phyloP scores from a whole-genome alignment of 2,797 vertebrate genomes.

The Momotus momota region DNA sequence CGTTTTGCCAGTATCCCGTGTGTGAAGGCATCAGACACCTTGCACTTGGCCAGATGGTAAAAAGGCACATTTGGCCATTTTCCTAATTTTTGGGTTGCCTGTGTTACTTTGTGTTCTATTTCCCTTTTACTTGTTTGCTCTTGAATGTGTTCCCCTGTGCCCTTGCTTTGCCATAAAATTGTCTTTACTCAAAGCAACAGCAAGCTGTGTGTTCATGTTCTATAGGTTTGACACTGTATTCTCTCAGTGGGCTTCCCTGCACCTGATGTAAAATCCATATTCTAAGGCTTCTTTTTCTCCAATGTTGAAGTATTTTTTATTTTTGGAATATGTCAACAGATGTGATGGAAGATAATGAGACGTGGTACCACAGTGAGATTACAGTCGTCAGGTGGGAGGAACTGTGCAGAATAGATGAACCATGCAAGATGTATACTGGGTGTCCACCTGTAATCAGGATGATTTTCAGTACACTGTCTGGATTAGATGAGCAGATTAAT shows the following conservation, averaged over 20 bases:
- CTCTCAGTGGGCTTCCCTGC: constrained; percentile 33
- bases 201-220: constrained; percentile 42
- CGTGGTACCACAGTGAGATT: not conserved
- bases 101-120: constrained; percentile 25
- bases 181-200: constrained; percentile 44
- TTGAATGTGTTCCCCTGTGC: constrained; percentile 38
- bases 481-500: not conserved
- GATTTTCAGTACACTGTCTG: not conserved
- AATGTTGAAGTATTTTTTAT: constrained; percentile 16
- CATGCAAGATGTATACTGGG: not conserved
- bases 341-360: constrained; percentile 50
- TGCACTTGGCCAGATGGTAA: constrained; percentile 18
- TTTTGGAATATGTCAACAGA: constrained; percentile 52
- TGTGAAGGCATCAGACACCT: constrained; percentile 34
- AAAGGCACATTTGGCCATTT: constrained; percentile 27
- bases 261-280: constrained; percentile 62
- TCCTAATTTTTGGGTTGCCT: not conserved
- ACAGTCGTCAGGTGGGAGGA: not conserved
- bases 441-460: not conserved
- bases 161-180: constrained; percentile 41
- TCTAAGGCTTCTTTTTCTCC: constrained; percentile 6
- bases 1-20: not conserved
- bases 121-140: constrained; percentile 45
- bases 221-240: constrained; percentile 41
- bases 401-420: not conserved